A percentile compares a stretch with the other conserved stretches of the same genome.
These are phyloP conservation scores for Percopsis omiscomaycus DNA, from an alignment of 2,797 vertebrate species.

Conservation along the genomic window DNA sequence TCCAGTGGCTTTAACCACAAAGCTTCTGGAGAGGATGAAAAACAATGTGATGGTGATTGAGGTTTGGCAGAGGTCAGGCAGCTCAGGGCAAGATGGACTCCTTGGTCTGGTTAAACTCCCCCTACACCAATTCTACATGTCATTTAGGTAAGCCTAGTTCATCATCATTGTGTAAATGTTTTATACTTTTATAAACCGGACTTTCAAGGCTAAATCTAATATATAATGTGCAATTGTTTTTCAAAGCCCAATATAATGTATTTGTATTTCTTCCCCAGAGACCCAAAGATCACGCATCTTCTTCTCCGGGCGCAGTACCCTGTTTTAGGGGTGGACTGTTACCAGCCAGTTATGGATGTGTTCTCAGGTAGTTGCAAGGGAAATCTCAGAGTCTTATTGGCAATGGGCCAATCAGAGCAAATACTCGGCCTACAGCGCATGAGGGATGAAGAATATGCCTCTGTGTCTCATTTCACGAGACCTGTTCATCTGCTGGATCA, in stretches of 20 bases:
- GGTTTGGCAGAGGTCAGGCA: slow-evolving; percentile 86
- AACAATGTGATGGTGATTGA: slow-evolving; percentile 95
- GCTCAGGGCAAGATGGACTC: slow-evolving; percentile 80
- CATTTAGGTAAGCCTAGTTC: slow-evolving; percentile 82
- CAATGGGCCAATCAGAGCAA: slow-evolving; percentile 89
- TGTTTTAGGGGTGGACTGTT: slow-evolving; percentile 90
- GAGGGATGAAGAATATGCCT: slow-evolving; percentile 76
- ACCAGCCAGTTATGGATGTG: slow-evolving; percentile 87
- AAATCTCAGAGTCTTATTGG: slow-evolving; percentile 86
- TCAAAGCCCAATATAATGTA: background rate
- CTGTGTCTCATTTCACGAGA: slow-evolving; percentile 49
- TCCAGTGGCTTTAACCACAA: slow-evolving; percentile 83
- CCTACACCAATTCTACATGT: slow-evolving; percentile 96
- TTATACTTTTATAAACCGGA: background rate
- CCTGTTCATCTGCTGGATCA: slow-evolving; percentile 84
- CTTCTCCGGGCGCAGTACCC: slow-evolving; percentile 92
- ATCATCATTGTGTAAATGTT: too few species aligned
- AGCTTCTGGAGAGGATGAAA: slow-evolving; percentile 87
- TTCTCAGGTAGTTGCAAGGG: slow-evolving; percentile 85
- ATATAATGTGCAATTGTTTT: background rate
- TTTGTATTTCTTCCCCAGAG: slow-evolving; percentile 69
- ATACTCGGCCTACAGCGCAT: slow-evolving; percentile 84
- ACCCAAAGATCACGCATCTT: slow-evolving; percentile 81
- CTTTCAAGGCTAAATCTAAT: background rate
- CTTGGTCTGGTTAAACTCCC: slow-evolving; percentile 92